Conservation (phyloP, 2,888 invertebrate genomes). For the Catotricha subobsoleta region DNA sequence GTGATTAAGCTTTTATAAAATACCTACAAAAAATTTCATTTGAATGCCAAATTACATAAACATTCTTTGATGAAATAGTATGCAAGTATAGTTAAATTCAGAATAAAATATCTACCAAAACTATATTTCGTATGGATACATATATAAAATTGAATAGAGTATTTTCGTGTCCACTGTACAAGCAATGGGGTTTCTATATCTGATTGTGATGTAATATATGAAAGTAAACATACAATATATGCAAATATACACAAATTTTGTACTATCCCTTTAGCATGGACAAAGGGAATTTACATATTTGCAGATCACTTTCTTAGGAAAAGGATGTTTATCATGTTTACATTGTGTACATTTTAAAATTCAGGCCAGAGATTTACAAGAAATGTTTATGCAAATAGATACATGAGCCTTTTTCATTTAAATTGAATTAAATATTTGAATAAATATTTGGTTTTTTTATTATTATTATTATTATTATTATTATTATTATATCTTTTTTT, state of each 20-base stretch:
- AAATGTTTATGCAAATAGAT: conserved; percentile 6
- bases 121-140: too few species aligned
- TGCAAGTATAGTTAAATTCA: too few species aligned
- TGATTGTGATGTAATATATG: too few species aligned
- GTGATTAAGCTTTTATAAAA: too few species aligned
- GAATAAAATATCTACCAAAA: too few species aligned
- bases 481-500: too few species aligned
- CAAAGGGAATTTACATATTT: conserved; percentile 5
- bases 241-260: conserved; percentile 5
- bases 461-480: neutral
- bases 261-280: neutral
- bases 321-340: conserved; percentile 6
- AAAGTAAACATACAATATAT: conserved; percentile 1
- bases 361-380: conserved; percentile 3
- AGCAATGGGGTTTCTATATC: too few species aligned
- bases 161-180: too few species aligned
- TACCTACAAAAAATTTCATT: too few species aligned
- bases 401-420: conserved; percentile 4
- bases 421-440: conserved; percentile 5
- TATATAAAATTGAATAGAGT: too few species aligned
- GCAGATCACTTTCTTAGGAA: conserved; percentile 4
- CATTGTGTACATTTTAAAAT: conserved; percentile 1
- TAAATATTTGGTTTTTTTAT: conserved; percentile 1
- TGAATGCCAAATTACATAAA: too few species aligned
- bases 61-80: too few species aligned